Evolutionary conservation across 2,113 vertebrate species (phyloP).

Genomic region (Orcinus orca): DNA sequence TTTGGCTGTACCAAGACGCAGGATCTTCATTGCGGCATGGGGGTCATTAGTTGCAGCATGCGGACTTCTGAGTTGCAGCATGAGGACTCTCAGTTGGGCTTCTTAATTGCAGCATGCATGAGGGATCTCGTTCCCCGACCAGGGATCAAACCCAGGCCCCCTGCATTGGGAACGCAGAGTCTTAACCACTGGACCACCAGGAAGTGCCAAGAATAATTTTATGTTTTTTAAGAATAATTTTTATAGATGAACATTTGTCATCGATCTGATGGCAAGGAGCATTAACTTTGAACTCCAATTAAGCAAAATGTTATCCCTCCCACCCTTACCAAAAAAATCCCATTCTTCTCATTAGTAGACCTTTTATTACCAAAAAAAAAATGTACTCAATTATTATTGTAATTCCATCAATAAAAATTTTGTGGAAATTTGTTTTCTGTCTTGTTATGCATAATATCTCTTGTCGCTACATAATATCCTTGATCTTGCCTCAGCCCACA

Average conservation of each 20-base stretch:
- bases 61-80: too few relatives aligned
- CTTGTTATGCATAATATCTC: background rate
- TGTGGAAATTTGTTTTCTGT: constrained; percentile 13
- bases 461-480: background rate
- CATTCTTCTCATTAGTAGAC: background rate
- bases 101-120: too few relatives aligned
- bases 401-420: background rate
- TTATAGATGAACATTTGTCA: background rate
- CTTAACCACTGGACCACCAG: background rate
- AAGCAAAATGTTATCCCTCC: background rate
- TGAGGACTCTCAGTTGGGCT: too few relatives aligned
- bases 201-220: background rate
- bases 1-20: accelerated
- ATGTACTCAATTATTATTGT: background rate
- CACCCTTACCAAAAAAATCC: background rate
- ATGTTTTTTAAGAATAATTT: background rate
- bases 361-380: background rate
- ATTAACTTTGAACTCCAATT: background rate
- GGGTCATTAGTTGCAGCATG: too few relatives aligned
- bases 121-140: background rate
- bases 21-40: background rate
- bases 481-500: background rate
- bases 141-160: background rate
- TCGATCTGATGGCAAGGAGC: background rate
- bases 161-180: background rate